Conservation (phyloP, 1,140 invertebrate genomes). For the Drosophila sproati region DNA sequence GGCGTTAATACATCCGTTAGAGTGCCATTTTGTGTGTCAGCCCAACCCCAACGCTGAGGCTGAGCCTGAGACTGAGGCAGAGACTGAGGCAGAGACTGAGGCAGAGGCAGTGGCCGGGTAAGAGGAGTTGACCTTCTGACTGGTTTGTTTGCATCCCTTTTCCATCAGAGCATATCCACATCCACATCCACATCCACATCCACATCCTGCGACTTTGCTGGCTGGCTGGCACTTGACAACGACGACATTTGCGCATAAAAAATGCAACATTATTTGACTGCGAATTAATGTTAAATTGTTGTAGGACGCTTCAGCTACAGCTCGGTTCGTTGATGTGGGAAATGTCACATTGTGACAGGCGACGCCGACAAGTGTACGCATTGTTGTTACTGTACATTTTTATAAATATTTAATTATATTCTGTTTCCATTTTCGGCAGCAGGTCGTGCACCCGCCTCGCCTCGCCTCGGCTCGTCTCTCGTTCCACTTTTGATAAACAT, state of each 20-base stretch:
- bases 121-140: slow-evolving; percentile 33
- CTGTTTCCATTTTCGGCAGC: slow-evolving; percentile 65
- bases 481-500: slow-evolving; percentile 59
- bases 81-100: not conserved
- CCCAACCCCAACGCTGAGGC: slow-evolving; percentile 7
- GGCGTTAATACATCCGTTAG: slow-evolving; percentile 81
- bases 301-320: slow-evolving; percentile 53
- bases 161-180: slow-evolving; percentile 31
- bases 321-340: slow-evolving; percentile 74
- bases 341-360: slow-evolving; percentile 77
- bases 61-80: not conserved
- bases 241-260: slow-evolving; percentile 82
- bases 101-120: not conserved
- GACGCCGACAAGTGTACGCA: slow-evolving; percentile 74
- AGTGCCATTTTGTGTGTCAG: slow-evolving; percentile 77
- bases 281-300: slow-evolving; percentile 82
- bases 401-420: slow-evolving; percentile 83
- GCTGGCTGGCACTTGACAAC: slow-evolving; percentile 73
- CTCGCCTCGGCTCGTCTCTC: not conserved
- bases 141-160: slow-evolving; percentile 46
- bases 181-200: not conserved
- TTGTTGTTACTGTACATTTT: slow-evolving; percentile 75
- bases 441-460: slow-evolving; percentile 20
- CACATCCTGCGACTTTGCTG: slow-evolving; percentile 50
- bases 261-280: slow-evolving; percentile 81